Evolutionary conservation across 2,113 vertebrate species (phyloP).

Genomic region (Amazona vittata): DNA sequence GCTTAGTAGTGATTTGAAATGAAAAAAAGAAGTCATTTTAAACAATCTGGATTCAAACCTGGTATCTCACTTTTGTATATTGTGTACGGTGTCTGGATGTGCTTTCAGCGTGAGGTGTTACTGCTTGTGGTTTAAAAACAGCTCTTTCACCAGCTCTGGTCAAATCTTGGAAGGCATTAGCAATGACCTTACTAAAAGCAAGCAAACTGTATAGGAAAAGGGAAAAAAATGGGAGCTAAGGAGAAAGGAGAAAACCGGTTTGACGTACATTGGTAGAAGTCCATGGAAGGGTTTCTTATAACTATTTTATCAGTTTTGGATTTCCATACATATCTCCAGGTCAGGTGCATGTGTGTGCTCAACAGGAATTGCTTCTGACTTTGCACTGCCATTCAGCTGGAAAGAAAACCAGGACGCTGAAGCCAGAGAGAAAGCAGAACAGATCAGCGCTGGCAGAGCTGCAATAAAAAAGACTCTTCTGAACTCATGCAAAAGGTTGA

Average conservation of each 20-base stretch:
- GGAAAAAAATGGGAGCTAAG: neutral
- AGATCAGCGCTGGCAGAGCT: neutral
- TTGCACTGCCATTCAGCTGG: neutral
- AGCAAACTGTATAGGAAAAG: neutral
- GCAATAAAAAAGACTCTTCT: neutral
- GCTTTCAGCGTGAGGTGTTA: neutral
- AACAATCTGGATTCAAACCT: neutral
- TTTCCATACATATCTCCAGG: neutral
- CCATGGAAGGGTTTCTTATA: neutral
- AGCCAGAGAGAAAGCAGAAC: neutral
- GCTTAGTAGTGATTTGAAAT: neutral
- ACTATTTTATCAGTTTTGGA: neutral
- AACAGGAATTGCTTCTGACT: neutral
- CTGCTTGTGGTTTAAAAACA: neutral
- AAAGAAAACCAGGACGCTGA: neutral
- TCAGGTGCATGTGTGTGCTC: neutral
- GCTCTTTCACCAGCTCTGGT: neutral
- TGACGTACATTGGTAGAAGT: neutral
- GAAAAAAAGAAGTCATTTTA: rapidly evolving
- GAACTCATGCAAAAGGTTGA: neutral
- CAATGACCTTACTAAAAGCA: neutral
- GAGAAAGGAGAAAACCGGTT: neutral
- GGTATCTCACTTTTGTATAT: neutral
- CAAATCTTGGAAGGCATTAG: neutral
- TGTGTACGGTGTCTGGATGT: neutral